A percentile compares a stretch with the other conserved stretches of the same genome.
Evolutionary conservation across 1,140 invertebrate species (phyloP).

Genomic region (Drosophila cardini): DNA sequence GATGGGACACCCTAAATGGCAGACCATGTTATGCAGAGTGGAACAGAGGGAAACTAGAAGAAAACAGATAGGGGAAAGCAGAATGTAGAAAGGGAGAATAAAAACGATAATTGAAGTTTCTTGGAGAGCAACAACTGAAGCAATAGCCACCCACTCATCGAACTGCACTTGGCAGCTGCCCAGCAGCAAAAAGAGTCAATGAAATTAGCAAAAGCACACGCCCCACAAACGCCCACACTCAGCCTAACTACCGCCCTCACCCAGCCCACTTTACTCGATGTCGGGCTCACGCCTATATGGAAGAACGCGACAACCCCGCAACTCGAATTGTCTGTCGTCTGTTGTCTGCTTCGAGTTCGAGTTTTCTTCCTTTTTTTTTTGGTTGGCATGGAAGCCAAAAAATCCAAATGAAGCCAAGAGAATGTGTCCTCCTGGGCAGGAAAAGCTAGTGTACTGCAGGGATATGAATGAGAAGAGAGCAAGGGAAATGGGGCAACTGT

Average conservation of each 20-base stretch:
- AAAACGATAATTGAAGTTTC: constrained; percentile 54
- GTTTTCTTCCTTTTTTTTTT: constrained; percentile 19
- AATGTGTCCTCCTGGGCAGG: constrained; percentile 50
- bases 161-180: constrained; percentile 58
- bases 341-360: constrained; percentile 29
- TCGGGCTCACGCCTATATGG: neutral
- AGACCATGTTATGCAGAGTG: neutral
- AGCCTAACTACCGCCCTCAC: neutral
- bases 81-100: neutral
- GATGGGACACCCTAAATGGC: neutral
- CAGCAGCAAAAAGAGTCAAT: constrained; percentile 60
- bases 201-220: constrained; percentile 75
- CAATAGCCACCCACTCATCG: constrained; percentile 56
- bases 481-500: constrained; percentile 39
- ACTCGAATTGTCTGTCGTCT: constrained; percentile 61
- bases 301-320: constrained; percentile 23
- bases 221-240: constrained; percentile 18
- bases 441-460: neutral
- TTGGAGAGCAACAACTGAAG: constrained; percentile 41
- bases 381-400: constrained; percentile 79
- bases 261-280: constrained; percentile 18
- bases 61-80: neutral
- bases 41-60: neutral
- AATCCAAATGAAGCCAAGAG: constrained; percentile 78
- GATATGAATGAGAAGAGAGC: neutral